Evolutionary conservation across 2,888 invertebrate species (phyloP).

Genomic region (Drepanosiphum platanoidis): DNA sequence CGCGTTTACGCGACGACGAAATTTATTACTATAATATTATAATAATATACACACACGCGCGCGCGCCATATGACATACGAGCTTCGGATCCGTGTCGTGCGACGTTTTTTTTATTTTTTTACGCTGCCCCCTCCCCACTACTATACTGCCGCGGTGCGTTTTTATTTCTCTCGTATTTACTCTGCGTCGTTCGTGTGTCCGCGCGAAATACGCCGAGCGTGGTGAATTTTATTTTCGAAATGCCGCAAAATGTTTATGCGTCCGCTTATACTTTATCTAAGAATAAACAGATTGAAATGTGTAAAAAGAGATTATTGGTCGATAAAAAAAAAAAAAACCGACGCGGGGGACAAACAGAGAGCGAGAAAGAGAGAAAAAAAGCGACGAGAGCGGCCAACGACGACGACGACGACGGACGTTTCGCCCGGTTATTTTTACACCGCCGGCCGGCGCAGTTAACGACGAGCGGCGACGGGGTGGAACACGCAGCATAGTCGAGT

Average conservation of each 20-base stretch:
- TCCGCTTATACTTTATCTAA: constrained; percentile 29
- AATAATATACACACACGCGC: constrained; percentile 12
- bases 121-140: no score
- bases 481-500: not conserved
- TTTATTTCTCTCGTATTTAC: constrained; percentile 2
- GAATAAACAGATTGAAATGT: constrained; percentile 46
- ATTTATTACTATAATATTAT: constrained; percentile 21
- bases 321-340: not conserved
- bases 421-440: constrained; percentile 35
- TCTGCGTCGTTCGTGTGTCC: not conserved
- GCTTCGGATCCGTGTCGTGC: not conserved
- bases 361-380: no score
- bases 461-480: not conserved
- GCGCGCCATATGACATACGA: not conserved
- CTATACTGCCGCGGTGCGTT: not conserved
- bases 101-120: not conserved
- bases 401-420: constrained; percentile 8
- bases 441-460: not conserved
- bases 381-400: constrained; percentile 14
- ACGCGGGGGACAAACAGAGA: no score
- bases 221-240: constrained; percentile 45
- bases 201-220: not conserved
- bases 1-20: constrained; percentile 27
- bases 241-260: constrained; percentile 51
- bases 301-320: constrained; percentile 27